Evolutionary conservation across 2,888 invertebrate species (phyloP), one percentile per base, ranked within the genome.

Genomic region (Macrosiphum euphorbiae): DNA sequence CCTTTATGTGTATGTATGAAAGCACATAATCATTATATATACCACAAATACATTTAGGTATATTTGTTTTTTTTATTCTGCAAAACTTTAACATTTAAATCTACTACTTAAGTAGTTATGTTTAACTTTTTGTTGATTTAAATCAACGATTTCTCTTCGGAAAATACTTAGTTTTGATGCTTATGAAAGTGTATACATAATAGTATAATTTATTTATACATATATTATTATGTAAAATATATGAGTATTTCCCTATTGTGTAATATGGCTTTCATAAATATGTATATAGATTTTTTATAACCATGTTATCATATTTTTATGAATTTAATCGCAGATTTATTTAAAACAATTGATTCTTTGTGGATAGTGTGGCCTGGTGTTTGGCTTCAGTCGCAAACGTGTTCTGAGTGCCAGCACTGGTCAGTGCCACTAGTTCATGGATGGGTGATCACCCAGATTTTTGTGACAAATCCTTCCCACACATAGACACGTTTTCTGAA

Each of bases 131-230:
- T 16, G 26, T n/a, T 86, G 0, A 24, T 52, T 87, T 87, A 52
- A 88, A 88, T 24, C 10, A 88, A 52, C 28, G 13, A 52, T 88
- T 88, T 88, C 35, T 52, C 88, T 52, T 88, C 20, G 35, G 5
- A n/a, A 35, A 88, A 52, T 88, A 35, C 16, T 52, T n/a, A 26
- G 35, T 88, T 88, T 52, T 52, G n/a, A 87, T 87, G 44, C 35
- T 85, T 16, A 87, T 52, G 88, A 52, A 88, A 88, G 88, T 35
- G n/a, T 88, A 52, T 88, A 52, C 50, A 52, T 88, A 88, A 88
- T 88, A 88, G 20, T 87, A 50, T 50, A 52, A 85, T 26, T 16
- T 87, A 50, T 55, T 85, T 44, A 85, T 85, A 78, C 78, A 78
- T 78, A 35, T 35, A 41, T 35, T 78, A 5, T 85, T 28, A 44